Conservation (phyloP, 2,113 vertebrate genomes). For the Tor tambroides region DNA sequence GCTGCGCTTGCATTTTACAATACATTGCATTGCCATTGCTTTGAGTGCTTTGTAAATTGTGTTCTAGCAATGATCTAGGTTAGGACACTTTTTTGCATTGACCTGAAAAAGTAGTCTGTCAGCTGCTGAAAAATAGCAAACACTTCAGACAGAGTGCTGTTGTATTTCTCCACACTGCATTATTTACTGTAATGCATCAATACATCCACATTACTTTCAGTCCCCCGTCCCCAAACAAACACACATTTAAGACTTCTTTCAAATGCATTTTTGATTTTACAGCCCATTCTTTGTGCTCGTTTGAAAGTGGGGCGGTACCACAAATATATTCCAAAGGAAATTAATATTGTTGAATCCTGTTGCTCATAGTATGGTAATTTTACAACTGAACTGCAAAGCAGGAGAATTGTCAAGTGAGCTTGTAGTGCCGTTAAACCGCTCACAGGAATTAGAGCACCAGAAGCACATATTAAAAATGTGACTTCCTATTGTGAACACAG, state of each 20-base stretch:
- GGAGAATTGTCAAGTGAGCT: slow-evolving; percentile 46
- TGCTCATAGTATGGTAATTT: slow-evolving; percentile 62
- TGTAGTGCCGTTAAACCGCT: slow-evolving; percentile 56
- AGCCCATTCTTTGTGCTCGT: slow-evolving; percentile 41
- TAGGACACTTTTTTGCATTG: slow-evolving; percentile 46
- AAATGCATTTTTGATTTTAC: slow-evolving; percentile 4
- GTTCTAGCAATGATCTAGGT: slow-evolving; percentile 72
- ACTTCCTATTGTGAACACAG: slow-evolving; percentile 1
- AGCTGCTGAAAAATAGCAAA: slow-evolving; percentile 65
- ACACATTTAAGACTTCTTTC: neutral
- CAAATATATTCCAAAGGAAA: slow-evolving; percentile 66
- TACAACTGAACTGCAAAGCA: slow-evolving; percentile 59
- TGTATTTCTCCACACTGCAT: slow-evolving; percentile 52
- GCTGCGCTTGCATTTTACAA: slow-evolving; percentile 54
- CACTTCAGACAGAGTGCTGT: slow-evolving; percentile 62
- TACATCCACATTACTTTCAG: slow-evolving; percentile 24
- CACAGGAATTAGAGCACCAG: slow-evolving; percentile 31
- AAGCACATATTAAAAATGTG: slow-evolving; percentile 28
- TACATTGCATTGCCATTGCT: slow-evolving; percentile 54
- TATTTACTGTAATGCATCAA: slow-evolving; percentile 56
- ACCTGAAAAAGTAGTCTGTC: slow-evolving; percentile 64
- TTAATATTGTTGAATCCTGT: slow-evolving; percentile 52
- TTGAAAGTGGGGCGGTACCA: slow-evolving; percentile 50
- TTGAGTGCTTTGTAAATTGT: slow-evolving; percentile 62
- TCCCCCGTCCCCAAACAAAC: neutral